Evolutionary conservation across 2,888 invertebrate species (phyloP).

Genomic region (Branchellion lobata): DNA sequence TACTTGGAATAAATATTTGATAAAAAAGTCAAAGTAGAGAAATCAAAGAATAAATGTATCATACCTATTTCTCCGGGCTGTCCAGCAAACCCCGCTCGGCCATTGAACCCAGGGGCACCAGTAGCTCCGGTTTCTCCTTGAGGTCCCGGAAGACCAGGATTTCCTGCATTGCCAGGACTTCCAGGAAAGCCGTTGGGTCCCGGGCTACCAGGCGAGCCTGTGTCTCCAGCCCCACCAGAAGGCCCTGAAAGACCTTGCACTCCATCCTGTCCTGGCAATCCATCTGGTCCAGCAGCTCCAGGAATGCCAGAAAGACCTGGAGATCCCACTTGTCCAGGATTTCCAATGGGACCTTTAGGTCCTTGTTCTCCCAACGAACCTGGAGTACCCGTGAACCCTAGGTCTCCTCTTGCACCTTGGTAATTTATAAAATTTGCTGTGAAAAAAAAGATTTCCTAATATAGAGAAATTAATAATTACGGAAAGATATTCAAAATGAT

Average conservation of each 20-base stretch:
- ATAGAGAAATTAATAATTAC: no score
- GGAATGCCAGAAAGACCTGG: background rate
- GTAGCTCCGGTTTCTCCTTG: conserved; percentile 26
- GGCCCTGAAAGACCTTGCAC: conserved; percentile 54
- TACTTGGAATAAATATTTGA: no score
- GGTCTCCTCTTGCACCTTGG: background rate
- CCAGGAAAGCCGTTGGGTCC: conserved; percentile 44
- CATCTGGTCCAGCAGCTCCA: conserved; percentile 24
- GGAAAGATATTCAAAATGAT: no score
- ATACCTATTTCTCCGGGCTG: background rate
- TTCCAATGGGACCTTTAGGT: background rate
- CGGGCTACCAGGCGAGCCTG: background rate
- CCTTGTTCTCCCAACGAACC: background rate
- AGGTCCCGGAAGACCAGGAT: background rate
- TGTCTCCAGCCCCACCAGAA: conserved; percentile 50
- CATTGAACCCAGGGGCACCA: conserved; percentile 42
- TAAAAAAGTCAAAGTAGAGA: no score
- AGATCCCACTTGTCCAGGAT: background rate
- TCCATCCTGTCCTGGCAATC: conserved; percentile 46
- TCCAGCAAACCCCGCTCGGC: conserved; percentile 8
- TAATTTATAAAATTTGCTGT: background rate
- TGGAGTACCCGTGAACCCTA: background rate
- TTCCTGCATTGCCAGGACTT: background rate
- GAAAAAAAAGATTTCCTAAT: no score
- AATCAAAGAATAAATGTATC: no score